Evolutionary conservation across 2,797 vertebrate species (phyloP).

Genomic region (Pempheris klunzingeri): DNA sequence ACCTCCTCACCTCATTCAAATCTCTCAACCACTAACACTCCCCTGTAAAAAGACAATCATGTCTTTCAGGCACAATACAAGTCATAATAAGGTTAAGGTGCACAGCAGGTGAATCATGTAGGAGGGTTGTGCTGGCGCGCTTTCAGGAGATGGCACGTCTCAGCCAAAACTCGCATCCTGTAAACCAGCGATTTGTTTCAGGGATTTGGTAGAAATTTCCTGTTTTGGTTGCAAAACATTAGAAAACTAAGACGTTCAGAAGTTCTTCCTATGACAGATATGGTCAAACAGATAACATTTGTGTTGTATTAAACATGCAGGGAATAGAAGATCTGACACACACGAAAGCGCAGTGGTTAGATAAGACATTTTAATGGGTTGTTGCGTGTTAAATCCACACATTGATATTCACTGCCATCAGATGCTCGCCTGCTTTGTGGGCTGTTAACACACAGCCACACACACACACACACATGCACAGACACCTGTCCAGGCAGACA

Average conservation of each 20-base stretch:
- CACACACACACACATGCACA: constrained; percentile 27
- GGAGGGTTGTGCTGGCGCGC: neutral
- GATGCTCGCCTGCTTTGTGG: constrained; percentile 46
- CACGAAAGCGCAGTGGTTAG: constrained; percentile 7
- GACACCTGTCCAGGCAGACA: constrained; percentile 61
- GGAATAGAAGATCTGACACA: constrained; percentile 14
- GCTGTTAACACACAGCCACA: constrained; percentile 23
- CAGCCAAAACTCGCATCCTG: constrained; percentile 1
- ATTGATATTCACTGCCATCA: constrained; percentile 75
- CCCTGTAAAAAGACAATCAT: constrained; percentile 16
- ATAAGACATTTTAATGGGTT: constrained; percentile 41
- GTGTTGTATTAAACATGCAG: neutral
- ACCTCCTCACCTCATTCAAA: constrained; percentile 25
- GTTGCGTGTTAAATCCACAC: constrained; percentile 52
- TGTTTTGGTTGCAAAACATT: neutral
- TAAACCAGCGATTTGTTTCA: neutral
- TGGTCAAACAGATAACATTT: constrained; percentile 4
- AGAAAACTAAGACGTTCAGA: neutral
- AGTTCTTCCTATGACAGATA: neutral
- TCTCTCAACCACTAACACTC: constrained; percentile 8
- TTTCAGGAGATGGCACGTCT: neutral
- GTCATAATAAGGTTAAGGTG: constrained; percentile 17
- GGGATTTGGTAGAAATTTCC: neutral
- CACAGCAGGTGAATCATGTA: constrained; percentile 31
- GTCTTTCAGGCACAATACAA: neutral